A percentile compares a stretch with the other conserved stretches of the same genome.
phyloP scores from a whole-genome alignment of 1,140 invertebrate genomes.

The Drosophila erecta region DNA sequence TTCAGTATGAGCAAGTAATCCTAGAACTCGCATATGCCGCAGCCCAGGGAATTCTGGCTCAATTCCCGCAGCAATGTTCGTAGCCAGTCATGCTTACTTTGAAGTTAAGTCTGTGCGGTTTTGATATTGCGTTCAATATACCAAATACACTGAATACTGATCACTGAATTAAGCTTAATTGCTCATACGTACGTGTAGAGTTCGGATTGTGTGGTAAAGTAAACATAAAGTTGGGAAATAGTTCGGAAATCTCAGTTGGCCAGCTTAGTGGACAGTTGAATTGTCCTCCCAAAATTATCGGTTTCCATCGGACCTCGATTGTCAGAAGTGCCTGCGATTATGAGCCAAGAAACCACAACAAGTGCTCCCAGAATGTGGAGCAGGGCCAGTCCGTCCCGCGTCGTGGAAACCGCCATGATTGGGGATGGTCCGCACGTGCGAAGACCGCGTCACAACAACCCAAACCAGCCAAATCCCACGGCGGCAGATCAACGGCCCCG shows the following conservation, averaged over 20 bases:
- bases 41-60: background rate
- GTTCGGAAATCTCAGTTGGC: conserved; percentile 6
- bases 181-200: no score
- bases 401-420: conserved; percentile 16
- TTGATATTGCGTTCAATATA: no score
- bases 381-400: background rate
- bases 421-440: conserved; percentile 28
- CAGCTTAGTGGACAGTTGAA: conserved; percentile 4
- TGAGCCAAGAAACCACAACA: background rate
- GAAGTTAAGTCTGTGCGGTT: no score
- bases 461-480: background rate
- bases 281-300: conserved; percentile 5
- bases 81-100: background rate
- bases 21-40: conserved; percentile 39
- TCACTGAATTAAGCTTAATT: no score
- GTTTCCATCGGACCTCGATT: background rate
- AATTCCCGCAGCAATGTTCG: background rate
- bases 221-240: background rate
- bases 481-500: conserved; percentile 6
- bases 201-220: no score
- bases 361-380: conserved; percentile 3
- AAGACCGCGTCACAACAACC: background rate
- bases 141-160: no score
- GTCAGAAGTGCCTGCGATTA: conserved; percentile 1
- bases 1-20: conserved; percentile 53